Evolutionary conservation across 2,113 vertebrate species (phyloP).

Genomic region (Rissa tridactyla): DNA sequence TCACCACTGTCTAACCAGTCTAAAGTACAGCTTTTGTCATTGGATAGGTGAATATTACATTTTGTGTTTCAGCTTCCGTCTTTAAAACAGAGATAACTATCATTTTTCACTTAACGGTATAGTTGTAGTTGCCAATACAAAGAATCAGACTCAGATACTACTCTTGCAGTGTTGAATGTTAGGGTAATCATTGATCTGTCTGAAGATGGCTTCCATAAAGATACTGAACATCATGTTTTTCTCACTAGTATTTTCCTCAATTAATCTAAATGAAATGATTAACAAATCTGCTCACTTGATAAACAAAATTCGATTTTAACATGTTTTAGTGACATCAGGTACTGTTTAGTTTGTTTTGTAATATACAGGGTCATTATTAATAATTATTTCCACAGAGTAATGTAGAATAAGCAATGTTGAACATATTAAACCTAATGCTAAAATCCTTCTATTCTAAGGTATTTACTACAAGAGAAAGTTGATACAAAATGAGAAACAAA

Average conservation of each 20-base stretch:
- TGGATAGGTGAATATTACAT: neutral
- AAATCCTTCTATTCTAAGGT: neutral
- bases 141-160: neutral
- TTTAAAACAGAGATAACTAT: neutral
- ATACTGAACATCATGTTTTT: accelerated
- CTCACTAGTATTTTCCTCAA: neutral
- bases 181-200: neutral
- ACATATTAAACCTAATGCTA: neutral
- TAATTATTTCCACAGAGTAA: neutral
- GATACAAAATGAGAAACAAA: neutral
- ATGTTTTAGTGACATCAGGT: neutral
- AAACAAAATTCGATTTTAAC: neutral
- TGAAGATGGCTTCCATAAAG: neutral
- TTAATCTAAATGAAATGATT: neutral
- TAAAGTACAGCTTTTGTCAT: neutral
- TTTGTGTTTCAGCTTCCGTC: neutral
- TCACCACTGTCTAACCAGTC: neutral
- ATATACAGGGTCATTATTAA: neutral
- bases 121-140: neutral
- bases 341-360: neutral
- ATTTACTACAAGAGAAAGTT: neutral
- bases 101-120: neutral
- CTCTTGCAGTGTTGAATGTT: neutral
- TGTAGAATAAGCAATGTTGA: neutral
- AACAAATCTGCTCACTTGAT: neutral